Percentiles rank a stretch among this genome's conserved stretches.
Evolutionary conservation across 2,113 vertebrate genomes (phyloP).

Genomic region (Varanus salvator): DNA sequence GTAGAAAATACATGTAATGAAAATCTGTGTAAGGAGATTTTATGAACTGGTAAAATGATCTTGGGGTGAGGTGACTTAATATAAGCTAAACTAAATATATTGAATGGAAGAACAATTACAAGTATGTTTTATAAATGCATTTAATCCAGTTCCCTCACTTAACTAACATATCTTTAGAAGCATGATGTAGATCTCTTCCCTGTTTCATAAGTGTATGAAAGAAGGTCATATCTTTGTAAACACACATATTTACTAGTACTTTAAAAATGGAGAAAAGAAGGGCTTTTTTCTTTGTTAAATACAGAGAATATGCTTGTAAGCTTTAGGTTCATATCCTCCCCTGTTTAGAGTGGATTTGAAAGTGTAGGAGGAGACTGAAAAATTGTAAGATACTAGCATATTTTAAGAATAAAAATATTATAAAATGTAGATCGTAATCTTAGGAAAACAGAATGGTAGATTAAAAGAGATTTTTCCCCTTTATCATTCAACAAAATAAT

Average conservation of each 20-base stretch:
- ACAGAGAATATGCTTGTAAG: background rate
- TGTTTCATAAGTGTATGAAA: background rate
- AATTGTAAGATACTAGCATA: background rate
- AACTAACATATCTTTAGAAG: background rate
- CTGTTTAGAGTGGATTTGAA: background rate
- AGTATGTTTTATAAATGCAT: background rate
- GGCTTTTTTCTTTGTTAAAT: background rate
- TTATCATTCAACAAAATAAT: background rate
- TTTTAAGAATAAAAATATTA: background rate
- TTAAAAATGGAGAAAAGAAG: background rate
- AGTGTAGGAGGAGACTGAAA: background rate
- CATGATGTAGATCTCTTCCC: background rate
- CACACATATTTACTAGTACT: too few relatives aligned
- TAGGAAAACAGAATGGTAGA: conserved; percentile 15
- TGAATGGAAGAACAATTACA: background rate
- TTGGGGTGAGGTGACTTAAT: background rate
- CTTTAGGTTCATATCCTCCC: background rate
- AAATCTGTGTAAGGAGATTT: background rate
- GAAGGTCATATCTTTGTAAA: too few relatives aligned
- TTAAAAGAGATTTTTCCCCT: background rate
- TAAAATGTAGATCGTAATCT: background rate
- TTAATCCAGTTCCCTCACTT: background rate
- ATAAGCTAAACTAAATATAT: background rate
- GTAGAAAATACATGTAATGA: background rate
- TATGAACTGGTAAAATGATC: background rate